Evolutionary conservation across 2,888 invertebrate species (phyloP).

Genomic region (Nemoura dubitans): DNA sequence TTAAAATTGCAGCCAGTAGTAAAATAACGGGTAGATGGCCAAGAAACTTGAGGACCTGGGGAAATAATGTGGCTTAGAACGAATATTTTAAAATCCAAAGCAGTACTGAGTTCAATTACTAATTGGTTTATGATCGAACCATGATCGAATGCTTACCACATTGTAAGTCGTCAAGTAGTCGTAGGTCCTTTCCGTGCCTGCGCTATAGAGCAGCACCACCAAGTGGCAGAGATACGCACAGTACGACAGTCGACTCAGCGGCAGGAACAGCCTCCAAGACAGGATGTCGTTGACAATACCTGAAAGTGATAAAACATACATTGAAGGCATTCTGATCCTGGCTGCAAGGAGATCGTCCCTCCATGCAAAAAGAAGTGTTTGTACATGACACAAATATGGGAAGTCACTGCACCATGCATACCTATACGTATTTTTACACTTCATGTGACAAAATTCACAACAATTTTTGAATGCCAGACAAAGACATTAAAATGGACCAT

Average conservation of each 20-base stretch:
- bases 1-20: constrained; percentile 54
- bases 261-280: constrained; percentile 67
- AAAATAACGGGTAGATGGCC: constrained; percentile 56
- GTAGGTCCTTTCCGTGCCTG: constrained; percentile 63
- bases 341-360: too few species aligned
- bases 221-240: constrained; percentile 69
- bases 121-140: too few species aligned
- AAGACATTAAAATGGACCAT: background rate
- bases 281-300: constrained; percentile 45
- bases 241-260: constrained; percentile 68
- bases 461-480: too few species aligned
- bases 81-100: too few species aligned
- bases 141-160: constrained; percentile 58
- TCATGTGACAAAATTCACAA: too few species aligned
- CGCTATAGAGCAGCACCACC: constrained; percentile 63
- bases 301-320: background rate
- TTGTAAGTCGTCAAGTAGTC: constrained; percentile 58
- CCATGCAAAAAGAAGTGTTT: too few species aligned
- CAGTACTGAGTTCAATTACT: too few species aligned
- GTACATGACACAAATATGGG: too few species aligned
- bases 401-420: too few species aligned
- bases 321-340: too few species aligned
- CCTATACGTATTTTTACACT: too few species aligned
- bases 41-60: constrained; percentile 55
- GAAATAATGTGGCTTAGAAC: background rate